Base-by-base conservation (phyloP, 1,140 invertebrate species). In the Magallana angulata region DNA sequence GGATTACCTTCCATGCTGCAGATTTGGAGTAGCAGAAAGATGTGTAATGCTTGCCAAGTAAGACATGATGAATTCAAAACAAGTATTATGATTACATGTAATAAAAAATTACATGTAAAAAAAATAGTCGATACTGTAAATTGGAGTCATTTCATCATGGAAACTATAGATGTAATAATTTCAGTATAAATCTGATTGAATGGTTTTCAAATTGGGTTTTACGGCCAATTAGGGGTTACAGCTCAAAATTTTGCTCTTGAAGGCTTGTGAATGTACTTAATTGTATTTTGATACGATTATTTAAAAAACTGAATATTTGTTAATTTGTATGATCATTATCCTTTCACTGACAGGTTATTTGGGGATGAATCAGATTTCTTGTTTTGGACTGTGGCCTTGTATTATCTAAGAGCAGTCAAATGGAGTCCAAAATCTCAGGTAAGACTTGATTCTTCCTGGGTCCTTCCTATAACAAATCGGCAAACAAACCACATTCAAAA, bases 311-410 rank as follows among this genome's bases (percentile, higher is more conserved):
- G 24, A 4, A 48, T 48, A 5, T 48, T 48, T 48, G 36, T 48
- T 48, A 48, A 48, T 48, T 48, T 48, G 36, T 48, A 48, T 48
- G 36, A 48, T 48, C 2, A 48, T 48, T 24, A 24, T 4, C 36
- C 36, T 48, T 48, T 48, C 36, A 24, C 24, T 24, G 24, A 24
- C 18, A 95, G 94, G 87, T 89, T 96, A 64, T 95, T 95, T 92
- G 96, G 96, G n/a, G 96, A 96, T 93, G 94, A 95, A 88, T 94
- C 94, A 11, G 96, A 96, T 57, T 88, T 95, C 58, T 92, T 95
- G 59, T 96, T 96, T 89, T 96, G 96, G 96, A 96, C 95, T 1
- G 95, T 95, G 1, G 94, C 94, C 30, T 85, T 95, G 9, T 90
- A 94, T 88, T 95, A 94, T 85, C 89, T 95, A 56, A 90, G 92